A percentile compares a stretch with the other conserved stretches of the same genome.
These are phyloP conservation scores for Acropora yongei DNA, from an alignment of 64 coral and sea anemone genomes.

Conservation along the genomic window DNA sequence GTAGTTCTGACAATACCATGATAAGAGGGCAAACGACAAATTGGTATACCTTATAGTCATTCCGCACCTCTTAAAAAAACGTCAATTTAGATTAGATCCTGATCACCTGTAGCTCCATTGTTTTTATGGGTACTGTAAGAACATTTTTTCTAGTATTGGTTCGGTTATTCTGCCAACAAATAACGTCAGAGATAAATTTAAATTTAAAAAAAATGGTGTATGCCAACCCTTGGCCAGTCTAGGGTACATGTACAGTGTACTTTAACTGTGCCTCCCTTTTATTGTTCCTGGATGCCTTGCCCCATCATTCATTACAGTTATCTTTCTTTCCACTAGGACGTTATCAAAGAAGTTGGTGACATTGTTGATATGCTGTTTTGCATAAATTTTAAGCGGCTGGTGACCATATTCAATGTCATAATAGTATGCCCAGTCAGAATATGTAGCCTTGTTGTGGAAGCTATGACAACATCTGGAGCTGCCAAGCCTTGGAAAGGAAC, in stretches of 20 bases:
- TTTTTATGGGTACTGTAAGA: neutral
- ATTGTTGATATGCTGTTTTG: neutral
- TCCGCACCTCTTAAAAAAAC: neutral
- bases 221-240: too few species aligned
- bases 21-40: neutral
- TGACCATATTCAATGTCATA: constrained; percentile 13
- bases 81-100: neutral
- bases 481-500: neutral
- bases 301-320: neutral
- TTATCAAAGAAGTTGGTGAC: neutral
- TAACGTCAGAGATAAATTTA: neutral
- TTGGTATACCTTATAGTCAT: neutral
- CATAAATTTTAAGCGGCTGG: neutral
- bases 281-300: neutral
- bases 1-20: neutral
- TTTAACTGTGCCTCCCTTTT: neutral
- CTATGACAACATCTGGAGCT: constrained; percentile 6
- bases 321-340: neutral
- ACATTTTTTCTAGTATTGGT: constrained; percentile 1
- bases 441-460: neutral
- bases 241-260: too few species aligned
- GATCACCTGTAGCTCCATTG: neutral
- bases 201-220: too few species aligned
- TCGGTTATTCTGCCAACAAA: neutral
- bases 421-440: neutral